Conservation (phyloP, 2,113 vertebrate genomes). For the Ophthalmolycus amberensis region DNA sequence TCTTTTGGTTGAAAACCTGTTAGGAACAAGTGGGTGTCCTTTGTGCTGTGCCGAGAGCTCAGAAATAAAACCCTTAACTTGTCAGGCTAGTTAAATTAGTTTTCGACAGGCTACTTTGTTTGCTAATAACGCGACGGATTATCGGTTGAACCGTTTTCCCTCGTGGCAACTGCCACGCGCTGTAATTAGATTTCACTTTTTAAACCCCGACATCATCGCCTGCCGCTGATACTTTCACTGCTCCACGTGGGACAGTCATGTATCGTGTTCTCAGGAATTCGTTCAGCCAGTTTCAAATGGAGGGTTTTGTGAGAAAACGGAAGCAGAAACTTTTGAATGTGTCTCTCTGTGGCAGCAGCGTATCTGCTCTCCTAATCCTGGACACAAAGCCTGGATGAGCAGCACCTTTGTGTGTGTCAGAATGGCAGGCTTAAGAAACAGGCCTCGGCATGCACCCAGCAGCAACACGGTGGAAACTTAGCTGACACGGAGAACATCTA, state of each 20-base stretch:
- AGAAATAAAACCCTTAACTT: constrained; percentile 64
- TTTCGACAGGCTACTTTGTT: constrained; percentile 43
- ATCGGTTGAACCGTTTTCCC: constrained; percentile 41
- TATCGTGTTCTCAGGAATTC: constrained; percentile 50
- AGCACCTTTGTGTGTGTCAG: constrained; percentile 78
- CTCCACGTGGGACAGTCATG: constrained; percentile 29
- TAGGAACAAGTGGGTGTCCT: constrained; percentile 59
- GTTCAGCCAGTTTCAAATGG: constrained; percentile 35
- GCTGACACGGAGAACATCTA: constrained; percentile 71
- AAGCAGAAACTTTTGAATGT: constrained; percentile 64
- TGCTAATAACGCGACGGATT: constrained; percentile 47
- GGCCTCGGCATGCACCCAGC: constrained; percentile 73
- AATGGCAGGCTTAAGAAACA: constrained; percentile 73
- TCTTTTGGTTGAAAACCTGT: constrained; percentile 64
- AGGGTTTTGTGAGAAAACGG: constrained; percentile 65
- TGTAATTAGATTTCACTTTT: constrained; percentile 37
- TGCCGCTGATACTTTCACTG: constrained; percentile 23
- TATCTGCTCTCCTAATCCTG: constrained; percentile 80
- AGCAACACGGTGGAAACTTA: constrained; percentile 71
- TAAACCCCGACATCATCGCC: constrained; percentile 10
- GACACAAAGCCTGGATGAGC: constrained; percentile 83
- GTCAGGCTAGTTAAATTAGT: constrained; percentile 64
- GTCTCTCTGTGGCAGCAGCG: constrained; percentile 70
- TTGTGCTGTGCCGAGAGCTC: constrained; percentile 49
- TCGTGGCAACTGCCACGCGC: constrained; percentile 6